Conservation (phyloP, 2,797 vertebrate genomes). For the Synaphobranchus kaupii region DNA sequence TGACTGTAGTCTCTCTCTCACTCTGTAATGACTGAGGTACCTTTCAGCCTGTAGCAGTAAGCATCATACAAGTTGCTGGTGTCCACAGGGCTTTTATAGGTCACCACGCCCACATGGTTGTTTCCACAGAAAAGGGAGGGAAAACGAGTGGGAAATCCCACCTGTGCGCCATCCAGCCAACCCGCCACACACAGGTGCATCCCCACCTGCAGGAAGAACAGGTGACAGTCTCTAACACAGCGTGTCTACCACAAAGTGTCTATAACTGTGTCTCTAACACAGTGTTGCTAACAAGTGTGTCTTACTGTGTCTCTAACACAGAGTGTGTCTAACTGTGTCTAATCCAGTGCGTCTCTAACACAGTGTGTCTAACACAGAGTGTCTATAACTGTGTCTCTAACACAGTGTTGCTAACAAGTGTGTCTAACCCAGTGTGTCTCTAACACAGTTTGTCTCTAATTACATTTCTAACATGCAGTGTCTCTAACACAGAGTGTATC, state of each 20-base stretch:
- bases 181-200: constrained; percentile 89
- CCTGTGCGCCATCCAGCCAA: constrained; percentile 84
- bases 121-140: constrained; percentile 80
- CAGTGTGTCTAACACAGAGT: too few species aligned
- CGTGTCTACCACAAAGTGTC: constrained; percentile 1
- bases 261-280: background rate
- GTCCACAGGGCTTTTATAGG: constrained; percentile 79
- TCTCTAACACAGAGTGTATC: background rate
- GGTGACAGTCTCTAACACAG: background rate
- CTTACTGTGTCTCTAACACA: background rate
- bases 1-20: too few species aligned
- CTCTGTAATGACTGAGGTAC: constrained; percentile 59
- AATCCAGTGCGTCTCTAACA: background rate
- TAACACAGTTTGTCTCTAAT: background rate
- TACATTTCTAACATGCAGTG: too few species aligned
- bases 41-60: constrained; percentile 86
- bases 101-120: constrained; percentile 81
- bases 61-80: constrained; percentile 82
- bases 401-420: too few species aligned
- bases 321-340: too few species aligned
- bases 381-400: too few species aligned
- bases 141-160: constrained; percentile 84
- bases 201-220: constrained; percentile 77
- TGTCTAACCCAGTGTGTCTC: background rate
- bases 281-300: too few species aligned